Conservation (phyloP, 2,888 invertebrate species). For the Panzeria rudis region DNA sequence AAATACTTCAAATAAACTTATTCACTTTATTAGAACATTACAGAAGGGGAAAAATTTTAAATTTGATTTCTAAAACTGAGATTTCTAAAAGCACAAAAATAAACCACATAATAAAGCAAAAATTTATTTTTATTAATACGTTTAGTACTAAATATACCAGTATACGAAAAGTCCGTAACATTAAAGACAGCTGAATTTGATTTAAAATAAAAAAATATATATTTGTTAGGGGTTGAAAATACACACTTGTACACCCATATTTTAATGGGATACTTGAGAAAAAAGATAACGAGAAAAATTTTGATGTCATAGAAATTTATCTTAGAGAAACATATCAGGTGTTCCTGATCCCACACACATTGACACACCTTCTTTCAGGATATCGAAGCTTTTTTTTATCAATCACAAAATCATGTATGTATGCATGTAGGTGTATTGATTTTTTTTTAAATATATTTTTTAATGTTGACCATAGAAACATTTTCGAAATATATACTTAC, state of each 20-base stretch:
- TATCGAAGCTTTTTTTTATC: neutral
- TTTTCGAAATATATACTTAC: neutral
- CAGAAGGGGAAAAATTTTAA: too few relatives aligned
- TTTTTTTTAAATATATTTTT: neutral
- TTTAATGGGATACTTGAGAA: neutral
- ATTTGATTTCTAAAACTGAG: too few relatives aligned
- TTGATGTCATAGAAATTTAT: neutral
- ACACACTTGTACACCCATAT: neutral
- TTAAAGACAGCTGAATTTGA: neutral
- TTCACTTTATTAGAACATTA: too few relatives aligned
- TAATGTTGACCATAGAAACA: slow-evolving; percentile 1
- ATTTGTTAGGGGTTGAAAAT: neutral
- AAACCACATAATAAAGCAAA: too few relatives aligned
- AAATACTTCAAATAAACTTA: too few relatives aligned
- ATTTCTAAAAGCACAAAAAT: too few relatives aligned
- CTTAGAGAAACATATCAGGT: neutral
- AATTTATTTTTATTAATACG: too few relatives aligned
- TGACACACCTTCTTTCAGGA: neutral
- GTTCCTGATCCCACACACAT: neutral
- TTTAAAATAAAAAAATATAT: neutral
- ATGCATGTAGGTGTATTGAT: neutral
- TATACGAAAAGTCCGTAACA: neutral
- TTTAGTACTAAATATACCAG: too few relatives aligned
- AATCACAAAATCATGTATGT: neutral
- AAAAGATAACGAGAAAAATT: neutral